Conservation (phyloP, 2,113 vertebrate genomes). For the Ceyx melanurus region DNA sequence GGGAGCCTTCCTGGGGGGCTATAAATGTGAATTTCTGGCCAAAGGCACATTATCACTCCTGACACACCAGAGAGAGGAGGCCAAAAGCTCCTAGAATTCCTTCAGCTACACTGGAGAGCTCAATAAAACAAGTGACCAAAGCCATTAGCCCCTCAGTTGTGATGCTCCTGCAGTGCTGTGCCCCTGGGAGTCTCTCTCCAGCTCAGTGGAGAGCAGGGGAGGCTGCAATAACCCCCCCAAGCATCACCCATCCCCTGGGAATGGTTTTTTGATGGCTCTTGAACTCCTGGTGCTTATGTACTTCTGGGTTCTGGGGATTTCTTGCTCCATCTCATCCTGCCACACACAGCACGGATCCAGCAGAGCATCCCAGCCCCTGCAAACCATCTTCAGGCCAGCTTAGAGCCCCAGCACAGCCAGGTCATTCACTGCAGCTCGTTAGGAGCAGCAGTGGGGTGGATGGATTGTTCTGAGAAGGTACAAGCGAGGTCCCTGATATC, state of each 20-base stretch:
- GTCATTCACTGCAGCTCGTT: not conserved
- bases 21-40: not conserved
- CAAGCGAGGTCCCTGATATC: not conserved
- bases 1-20: not conserved
- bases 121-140: not conserved
- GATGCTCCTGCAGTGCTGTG: not conserved
- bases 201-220: not conserved
- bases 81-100: not conserved
- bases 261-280: too few relatives aligned
- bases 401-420: accelerated
- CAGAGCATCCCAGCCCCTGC: not conserved
- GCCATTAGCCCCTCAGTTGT: too few relatives aligned
- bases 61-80: accelerated
- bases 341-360: not conserved
- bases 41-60: not conserved
- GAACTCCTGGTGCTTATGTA: not conserved
- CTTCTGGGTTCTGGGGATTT: not conserved
- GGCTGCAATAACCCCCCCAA: not conserved
- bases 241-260: too few relatives aligned
- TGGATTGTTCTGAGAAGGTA: not conserved
- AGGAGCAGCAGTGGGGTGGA: not conserved
- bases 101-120: not conserved
- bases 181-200: not conserved
- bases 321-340: not conserved
- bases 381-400: not conserved